Conservation (phyloP, 2,113 vertebrate species). For the Verasper variegatus region DNA sequence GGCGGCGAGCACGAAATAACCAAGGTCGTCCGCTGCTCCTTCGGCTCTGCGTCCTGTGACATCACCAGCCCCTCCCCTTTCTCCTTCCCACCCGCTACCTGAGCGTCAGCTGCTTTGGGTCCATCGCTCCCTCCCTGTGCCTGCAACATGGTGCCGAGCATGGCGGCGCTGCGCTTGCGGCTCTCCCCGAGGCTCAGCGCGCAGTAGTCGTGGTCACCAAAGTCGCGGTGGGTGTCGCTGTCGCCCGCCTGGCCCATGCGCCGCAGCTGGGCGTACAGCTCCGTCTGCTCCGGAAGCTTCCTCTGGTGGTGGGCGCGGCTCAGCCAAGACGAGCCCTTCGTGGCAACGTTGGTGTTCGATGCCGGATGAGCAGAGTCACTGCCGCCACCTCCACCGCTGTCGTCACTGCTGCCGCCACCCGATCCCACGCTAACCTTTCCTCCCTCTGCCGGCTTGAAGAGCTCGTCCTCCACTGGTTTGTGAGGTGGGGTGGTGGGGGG, state of each 20-base stretch:
- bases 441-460: constrained; percentile 92
- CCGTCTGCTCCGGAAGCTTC: constrained; percentile 92
- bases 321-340: constrained; percentile 59
- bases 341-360: constrained; percentile 67
- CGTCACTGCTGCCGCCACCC: background rate
- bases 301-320: constrained; percentile 75
- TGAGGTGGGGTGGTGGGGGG: constrained; percentile 97
- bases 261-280: constrained; percentile 92
- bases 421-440: constrained; percentile 36
- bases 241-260: constrained; percentile 75
- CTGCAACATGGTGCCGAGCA: constrained; percentile 65
- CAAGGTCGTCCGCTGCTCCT: constrained; percentile 23
- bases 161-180: constrained; percentile 71
- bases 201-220: constrained; percentile 98
- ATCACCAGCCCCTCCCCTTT: constrained; percentile 21
- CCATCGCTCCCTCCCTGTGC: constrained; percentile 53
- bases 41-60: background rate
- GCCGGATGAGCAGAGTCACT: constrained; percentile 18
- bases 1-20: background rate
- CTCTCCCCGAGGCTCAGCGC: constrained; percentile 79
- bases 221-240: constrained; percentile 77
- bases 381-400: constrained; percentile 7
- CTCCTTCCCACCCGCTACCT: constrained; percentile 25
- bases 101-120: constrained; percentile 49
- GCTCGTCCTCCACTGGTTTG: constrained; percentile 93